These are phyloP conservation scores for Triplophysa bombifrons DNA, from an alignment of 2,797 vertebrate genomes.

Conservation along the genomic window DNA sequence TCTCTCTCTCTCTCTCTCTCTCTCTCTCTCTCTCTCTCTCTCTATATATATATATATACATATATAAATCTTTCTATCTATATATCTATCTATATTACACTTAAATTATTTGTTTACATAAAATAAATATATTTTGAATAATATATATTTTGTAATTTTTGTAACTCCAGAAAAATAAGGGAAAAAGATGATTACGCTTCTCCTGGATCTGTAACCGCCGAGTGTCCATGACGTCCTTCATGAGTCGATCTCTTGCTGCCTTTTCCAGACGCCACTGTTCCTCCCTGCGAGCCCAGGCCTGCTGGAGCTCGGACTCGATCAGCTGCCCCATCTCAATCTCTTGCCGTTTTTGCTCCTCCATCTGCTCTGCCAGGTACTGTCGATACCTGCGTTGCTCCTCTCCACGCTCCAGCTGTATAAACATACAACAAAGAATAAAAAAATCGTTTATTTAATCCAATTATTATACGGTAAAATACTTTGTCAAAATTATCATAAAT, in stretches of 20 bases:
- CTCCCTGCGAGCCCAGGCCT: conserved; percentile 69
- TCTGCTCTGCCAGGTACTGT: conserved; percentile 76
- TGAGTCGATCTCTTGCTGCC: conserved; percentile 76
- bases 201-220: conserved; percentile 82
- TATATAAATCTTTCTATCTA: too few species aligned
- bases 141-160: too few species aligned
- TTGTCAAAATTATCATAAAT: too few species aligned
- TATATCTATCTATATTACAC: too few species aligned
- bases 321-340: conserved; percentile 77
- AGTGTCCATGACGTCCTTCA: conserved; percentile 80
- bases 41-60: too few species aligned
- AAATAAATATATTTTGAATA: too few species aligned
- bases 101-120: too few species aligned
- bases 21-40: too few species aligned
- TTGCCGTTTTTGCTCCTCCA: conserved; percentile 71
- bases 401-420: conserved; percentile 72
- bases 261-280: conserved; percentile 68
- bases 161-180: neutral
- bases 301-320: conserved; percentile 73
- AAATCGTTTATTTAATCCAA: too few species aligned
- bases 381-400: conserved; percentile 80
- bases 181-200: conserved; percentile 76
- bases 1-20: too few species aligned
- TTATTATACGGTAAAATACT: too few species aligned
- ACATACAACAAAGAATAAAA: too few species aligned